phyloP scores from a whole-genome alignment of 2,797 vertebrate genomes.

The Sphenopsis melanotis region DNA sequence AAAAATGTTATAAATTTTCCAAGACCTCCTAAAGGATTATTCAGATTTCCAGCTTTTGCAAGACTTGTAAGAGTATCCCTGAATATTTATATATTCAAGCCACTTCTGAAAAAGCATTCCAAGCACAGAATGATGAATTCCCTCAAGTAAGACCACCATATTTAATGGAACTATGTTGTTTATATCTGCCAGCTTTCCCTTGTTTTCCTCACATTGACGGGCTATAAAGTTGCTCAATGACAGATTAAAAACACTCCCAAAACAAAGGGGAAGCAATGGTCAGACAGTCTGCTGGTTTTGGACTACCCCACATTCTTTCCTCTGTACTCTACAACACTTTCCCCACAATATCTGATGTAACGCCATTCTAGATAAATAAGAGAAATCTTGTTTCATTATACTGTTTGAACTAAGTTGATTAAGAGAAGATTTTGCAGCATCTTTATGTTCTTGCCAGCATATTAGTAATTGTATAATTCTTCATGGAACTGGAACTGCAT shows the following conservation, averaged over 20 bases:
- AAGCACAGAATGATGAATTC: background rate
- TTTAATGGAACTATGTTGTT: background rate
- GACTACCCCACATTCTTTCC: background rate
- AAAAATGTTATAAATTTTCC: background rate
- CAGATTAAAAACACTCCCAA: background rate
- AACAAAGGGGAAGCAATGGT: background rate
- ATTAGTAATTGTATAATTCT: background rate
- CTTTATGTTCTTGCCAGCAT: background rate
- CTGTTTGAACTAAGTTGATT: background rate
- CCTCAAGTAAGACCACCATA: background rate
- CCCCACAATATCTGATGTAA: constrained; percentile 21
- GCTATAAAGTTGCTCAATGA: background rate
- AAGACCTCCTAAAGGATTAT: background rate
- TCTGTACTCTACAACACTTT: constrained; percentile 10
- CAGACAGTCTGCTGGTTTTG: background rate
- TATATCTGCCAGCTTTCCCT: background rate
- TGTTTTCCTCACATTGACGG: background rate
- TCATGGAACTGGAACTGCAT: background rate
- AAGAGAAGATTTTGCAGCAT: background rate
- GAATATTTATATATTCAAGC: background rate
- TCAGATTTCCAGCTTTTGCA: background rate
- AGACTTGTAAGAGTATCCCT: background rate
- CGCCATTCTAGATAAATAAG: background rate
- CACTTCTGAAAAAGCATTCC: background rate
- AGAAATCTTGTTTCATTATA: background rate